phyloP scores from a whole-genome alignment of 2,113 vertebrate species.

The Epinephelus lanceolatus region DNA sequence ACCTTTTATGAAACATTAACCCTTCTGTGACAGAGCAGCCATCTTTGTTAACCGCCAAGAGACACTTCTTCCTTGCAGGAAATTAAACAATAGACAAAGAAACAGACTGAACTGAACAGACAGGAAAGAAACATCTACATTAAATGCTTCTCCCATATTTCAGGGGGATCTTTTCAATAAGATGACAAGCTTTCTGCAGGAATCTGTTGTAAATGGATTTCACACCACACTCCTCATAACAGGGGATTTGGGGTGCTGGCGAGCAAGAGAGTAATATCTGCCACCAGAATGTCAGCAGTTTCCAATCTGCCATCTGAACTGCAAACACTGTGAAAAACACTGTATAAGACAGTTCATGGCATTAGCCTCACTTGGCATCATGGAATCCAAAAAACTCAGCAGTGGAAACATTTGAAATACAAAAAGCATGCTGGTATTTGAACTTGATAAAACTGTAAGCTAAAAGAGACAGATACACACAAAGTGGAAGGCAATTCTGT shows the following conservation, averaged over 20 bases:
- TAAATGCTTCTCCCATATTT: constrained; percentile 65
- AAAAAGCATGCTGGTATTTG: constrained; percentile 10
- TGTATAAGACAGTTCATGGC: constrained; percentile 47
- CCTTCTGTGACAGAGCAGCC: constrained; percentile 33
- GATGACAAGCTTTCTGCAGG: constrained; percentile 76
- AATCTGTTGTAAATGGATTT: constrained; percentile 81
- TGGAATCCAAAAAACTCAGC: not conserved
- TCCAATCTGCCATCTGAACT: constrained; percentile 67
- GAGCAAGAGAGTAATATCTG: constrained; percentile 71
- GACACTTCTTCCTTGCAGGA: constrained; percentile 11
- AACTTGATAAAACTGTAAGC: not conserved
- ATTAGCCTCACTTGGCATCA: constrained; percentile 29
- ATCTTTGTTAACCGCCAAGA: constrained; percentile 51
- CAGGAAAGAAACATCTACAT: constrained; percentile 15
- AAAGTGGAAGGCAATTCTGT: constrained; percentile 28
- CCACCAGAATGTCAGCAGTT: constrained; percentile 77
- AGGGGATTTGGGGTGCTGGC: constrained; percentile 74
- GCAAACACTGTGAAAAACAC: constrained; percentile 46
- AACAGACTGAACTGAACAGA: constrained; percentile 16
- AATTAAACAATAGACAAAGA: constrained; percentile 39
- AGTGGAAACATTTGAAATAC: constrained; percentile 11
- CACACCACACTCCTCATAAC: constrained; percentile 72
- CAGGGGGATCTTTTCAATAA: constrained; percentile 71
- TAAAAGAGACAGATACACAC: constrained; percentile 1
- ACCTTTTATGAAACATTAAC: constrained; percentile 52